A percentile compares a stretch with the other conserved stretches of the same genome.
phyloP scores from a whole-genome alignment of 2,888 invertebrate species.

The Machimus atricapillus region DNA sequence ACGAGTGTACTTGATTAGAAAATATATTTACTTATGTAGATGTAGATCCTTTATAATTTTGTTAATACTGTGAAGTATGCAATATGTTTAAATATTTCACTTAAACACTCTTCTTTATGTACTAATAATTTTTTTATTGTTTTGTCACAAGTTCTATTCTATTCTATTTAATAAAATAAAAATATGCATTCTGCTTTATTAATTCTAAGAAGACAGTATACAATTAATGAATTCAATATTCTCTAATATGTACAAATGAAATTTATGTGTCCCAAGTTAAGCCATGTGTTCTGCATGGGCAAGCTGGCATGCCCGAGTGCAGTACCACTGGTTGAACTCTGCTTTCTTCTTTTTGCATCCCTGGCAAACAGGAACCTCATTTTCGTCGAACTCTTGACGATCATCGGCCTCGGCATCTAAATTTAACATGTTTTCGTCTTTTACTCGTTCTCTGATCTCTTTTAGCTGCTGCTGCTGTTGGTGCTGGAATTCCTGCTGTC shows the following conservation, averaged over 20 bases:
- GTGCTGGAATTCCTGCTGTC: conserved; percentile 41
- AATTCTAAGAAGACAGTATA: conserved; percentile 7
- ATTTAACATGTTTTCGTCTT: conserved; percentile 48
- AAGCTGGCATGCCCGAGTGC: conserved; percentile 91
- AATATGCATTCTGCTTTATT: no score
- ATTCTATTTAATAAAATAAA: no score
- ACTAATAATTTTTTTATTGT: no score
- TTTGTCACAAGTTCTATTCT: no score
- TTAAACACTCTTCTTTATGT: no score
- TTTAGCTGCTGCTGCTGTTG: conserved; percentile 44
- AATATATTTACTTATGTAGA: no score
- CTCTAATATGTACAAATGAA: not conserved
- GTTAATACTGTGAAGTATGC: no score
- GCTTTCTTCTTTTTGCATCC: conserved; percentile 83
- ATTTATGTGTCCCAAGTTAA: conserved; percentile 58
- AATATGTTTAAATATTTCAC: no score
- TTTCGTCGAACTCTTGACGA: conserved; percentile 61
- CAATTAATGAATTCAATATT: not conserved
- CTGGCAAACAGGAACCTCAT: conserved; percentile 77
- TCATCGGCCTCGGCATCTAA: conserved; percentile 69
- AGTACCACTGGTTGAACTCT: conserved; percentile 93
- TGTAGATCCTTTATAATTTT: no score
- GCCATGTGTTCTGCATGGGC: conserved; percentile 84
- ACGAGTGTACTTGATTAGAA: not conserved
- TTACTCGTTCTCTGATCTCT: conserved; percentile 44